Evolutionary conservation across 2,113 vertebrate genomes (phyloP).

Genomic region (Cathartes aura): DNA sequence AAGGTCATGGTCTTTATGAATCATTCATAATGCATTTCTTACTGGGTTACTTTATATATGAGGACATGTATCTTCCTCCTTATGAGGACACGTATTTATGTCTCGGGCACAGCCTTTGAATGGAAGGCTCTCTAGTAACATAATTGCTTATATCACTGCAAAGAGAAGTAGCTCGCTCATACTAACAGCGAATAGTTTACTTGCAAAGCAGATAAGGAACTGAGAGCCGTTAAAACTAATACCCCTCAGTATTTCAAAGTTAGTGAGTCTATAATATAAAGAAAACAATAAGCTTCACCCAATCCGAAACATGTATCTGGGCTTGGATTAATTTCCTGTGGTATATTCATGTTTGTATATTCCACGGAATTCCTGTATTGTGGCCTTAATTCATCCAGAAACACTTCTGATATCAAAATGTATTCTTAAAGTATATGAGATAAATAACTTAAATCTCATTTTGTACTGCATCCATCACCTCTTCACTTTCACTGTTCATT

Average conservation of each 20-base stretch:
- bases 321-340: neutral
- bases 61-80: neutral
- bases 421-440: neutral
- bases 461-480: neutral
- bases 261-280: neutral
- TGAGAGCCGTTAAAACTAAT: neutral
- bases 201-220: neutral
- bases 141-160: neutral
- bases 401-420: neutral
- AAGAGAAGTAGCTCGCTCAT: neutral
- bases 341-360: neutral
- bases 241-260: neutral
- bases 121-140: neutral
- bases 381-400: neutral
- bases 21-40: neutral
- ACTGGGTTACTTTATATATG: neutral
- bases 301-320: neutral
- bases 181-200: neutral
- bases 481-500: neutral
- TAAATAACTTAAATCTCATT: neutral
- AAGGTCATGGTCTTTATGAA: slow-evolving; percentile 20
- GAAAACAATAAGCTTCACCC: neutral
- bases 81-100: neutral
- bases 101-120: neutral
- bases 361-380: neutral